These are phyloP conservation scores for Oncorhynchus kisutch DNA, from an alignment of 2,113 vertebrate genomes.

Conservation along the genomic window DNA sequence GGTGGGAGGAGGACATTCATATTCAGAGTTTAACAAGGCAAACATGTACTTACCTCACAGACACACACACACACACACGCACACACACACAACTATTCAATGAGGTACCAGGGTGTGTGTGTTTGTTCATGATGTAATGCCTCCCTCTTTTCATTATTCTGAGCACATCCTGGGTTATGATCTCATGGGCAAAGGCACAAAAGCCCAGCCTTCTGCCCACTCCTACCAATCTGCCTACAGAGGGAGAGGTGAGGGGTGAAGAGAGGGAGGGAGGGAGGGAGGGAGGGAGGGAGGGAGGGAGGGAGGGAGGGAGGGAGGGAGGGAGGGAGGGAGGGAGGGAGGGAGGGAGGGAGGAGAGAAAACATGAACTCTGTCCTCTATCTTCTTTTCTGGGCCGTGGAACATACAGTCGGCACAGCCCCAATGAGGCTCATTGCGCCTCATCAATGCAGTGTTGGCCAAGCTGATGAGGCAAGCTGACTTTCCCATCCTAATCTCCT, in stretches of 20 bases:
- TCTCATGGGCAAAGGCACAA: constrained; percentile 11
- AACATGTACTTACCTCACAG: constrained; percentile 39
- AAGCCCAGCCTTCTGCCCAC: not conserved
- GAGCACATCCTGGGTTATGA: constrained; percentile 1
- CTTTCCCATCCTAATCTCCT: constrained; percentile 37
- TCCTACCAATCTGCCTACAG: not conserved
- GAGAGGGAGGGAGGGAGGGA: not conserved
- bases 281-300: no score
- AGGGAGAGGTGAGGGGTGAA: not conserved
- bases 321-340: not conserved
- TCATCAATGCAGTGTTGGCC: constrained; percentile 22
- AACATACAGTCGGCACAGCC: no score
- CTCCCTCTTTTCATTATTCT: constrained; percentile 7
- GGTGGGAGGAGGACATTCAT: constrained; percentile 20
- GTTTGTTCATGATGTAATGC: not conserved
- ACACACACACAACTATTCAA: not conserved
- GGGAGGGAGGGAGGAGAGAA: not conserved
- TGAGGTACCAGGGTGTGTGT: not conserved
- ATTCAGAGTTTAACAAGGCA: constrained; percentile 41
- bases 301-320: not conserved
- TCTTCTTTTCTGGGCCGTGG: not conserved
- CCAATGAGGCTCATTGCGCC: constrained; percentile 20
- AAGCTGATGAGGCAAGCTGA: constrained; percentile 32
- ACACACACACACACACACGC: constrained; percentile 32
- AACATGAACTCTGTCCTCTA: not conserved